Evolutionary conservation across 2,888 invertebrate species (phyloP), one percentile per base, ranked within the genome.

Genomic region (Zygogramma bicolorata): DNA sequence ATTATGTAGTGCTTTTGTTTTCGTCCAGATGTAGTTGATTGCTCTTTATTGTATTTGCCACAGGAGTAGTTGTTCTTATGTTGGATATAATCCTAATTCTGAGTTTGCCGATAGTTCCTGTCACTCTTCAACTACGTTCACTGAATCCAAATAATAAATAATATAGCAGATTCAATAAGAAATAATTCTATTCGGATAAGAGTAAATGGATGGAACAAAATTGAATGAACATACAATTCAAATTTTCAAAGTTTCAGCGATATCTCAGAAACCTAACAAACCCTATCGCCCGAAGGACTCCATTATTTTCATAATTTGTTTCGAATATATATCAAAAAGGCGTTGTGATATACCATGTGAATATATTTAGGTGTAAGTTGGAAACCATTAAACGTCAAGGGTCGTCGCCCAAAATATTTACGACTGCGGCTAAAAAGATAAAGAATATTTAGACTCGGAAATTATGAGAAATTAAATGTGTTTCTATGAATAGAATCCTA

Each of bases 341-440:
- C 53, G 25, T n/a, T 53, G 27, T 53, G 53, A 27, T 53, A 18
- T 46, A 15, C 18, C 46, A 18, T 15, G 53, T 53, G 53, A 25
- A 53, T 53, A 53, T 13, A 53, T 53, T 53, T 53, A 27, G 53
- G 53, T n/a, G 53, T 53, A 53, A 53, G 53, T 53, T 27, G 53
- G 53, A 27, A 53, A 27, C 53, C 53, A 53, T 53, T 53, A 53
- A 53, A 53, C 53, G 27, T n/a, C 25, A 53, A 53, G 53, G 53
- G 53, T 53, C 53, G 25, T 25, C 25, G n/a, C 25, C 27, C 8
- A 25, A 53, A 22, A 25, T 22, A 53, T 53, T 53, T 53, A 53
- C 53, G 53, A 53, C 53, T 20, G 46, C 53, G 27, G 53, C 53
- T 27, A n/a, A 53, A 53, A 25, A 53, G 53, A 53, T 53, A 53